Base-by-base conservation (phyloP, 1,140 invertebrate species). In the honey bee (Apis mellifera) region DNA sequence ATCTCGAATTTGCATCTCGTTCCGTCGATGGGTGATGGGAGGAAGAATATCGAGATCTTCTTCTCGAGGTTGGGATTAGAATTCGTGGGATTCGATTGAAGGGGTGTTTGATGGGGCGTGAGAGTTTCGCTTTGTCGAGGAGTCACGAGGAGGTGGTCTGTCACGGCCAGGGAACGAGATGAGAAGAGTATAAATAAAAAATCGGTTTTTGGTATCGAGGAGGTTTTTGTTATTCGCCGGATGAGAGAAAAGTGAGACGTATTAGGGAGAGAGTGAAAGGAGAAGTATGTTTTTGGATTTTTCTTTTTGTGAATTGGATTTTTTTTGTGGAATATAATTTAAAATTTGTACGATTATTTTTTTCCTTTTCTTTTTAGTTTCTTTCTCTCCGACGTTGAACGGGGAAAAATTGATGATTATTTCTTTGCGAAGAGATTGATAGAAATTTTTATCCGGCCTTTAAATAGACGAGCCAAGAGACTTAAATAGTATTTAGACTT, bases 1-100 rank as follows among this genome's bases (percentile, higher is more conserved):
- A 76, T 69, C 54, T 76, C 72, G 73, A 59, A 82, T 82, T 82
- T 82, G 73, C 73, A 82, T 76, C 72, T 82, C 73, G 79, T 82
- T 69, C 71, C 64, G n/a, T 3, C 42, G 73, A 76, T 54, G 72
- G 32, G 72, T 15, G 71, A 60, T 23, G 32, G 57, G n/a, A 15
- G 70, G 72, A 42, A 64, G 59, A 82, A 60, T 60, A 60, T n/a
- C 48, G 72, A 66, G 15, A n/a, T 52, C 19, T 26, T 48, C 13
- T 62, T 21, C 21, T 48, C 26, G 80, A 23, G 15, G 73, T 1
- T 26, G 54, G 48, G 13, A 76, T 68, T 50, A 66, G 76, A 26
- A 78, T 69, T 48, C 54, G 21, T 15, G 17, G 15, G 52, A 12
- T 48, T n/a, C 21, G 52, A 78, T 66, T 8, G 60, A n/a, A 60